phyloP scores from a whole-genome alignment of 2,888 invertebrate species.

The Willowsia nigromaculata region DNA sequence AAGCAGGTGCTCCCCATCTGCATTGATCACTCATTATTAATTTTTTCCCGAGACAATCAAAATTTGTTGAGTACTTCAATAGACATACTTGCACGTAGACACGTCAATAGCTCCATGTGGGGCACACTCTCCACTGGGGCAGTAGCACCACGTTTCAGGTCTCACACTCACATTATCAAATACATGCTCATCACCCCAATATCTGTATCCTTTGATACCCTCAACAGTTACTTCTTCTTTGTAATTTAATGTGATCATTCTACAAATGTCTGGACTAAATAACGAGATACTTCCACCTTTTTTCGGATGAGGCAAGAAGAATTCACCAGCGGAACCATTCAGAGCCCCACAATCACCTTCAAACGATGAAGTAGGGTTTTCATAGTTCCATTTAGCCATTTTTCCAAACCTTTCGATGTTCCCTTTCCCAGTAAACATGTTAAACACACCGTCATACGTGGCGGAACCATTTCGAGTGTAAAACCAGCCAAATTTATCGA shows the following conservation, averaged over 20 bases:
- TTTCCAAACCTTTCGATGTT: slow-evolving; percentile 86
- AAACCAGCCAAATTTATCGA: slow-evolving; percentile 93
- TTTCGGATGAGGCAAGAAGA: slow-evolving; percentile 86
- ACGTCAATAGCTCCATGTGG: slow-evolving; percentile 86
- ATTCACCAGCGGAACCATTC: slow-evolving; percentile 89
- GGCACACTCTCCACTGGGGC: slow-evolving; percentile 80
- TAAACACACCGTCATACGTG: slow-evolving; percentile 87
- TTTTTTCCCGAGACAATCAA: not conserved
- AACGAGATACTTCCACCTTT: slow-evolving; percentile 84
- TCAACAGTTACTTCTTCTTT: slow-evolving; percentile 83
- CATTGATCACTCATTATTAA: not conserved
- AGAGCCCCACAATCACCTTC: slow-evolving; percentile 85
- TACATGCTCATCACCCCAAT: slow-evolving; percentile 83
- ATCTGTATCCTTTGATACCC: slow-evolving; percentile 84
- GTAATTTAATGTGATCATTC: slow-evolving; percentile 84
- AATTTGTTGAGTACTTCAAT: not conserved
- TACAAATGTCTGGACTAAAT: slow-evolving; percentile 89
- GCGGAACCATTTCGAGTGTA: slow-evolving; percentile 88
- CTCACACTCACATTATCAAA: slow-evolving; percentile 87
- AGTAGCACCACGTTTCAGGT: slow-evolving; percentile 86
- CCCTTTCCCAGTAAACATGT: slow-evolving; percentile 87
- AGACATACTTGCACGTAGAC: slow-evolving; percentile 83
- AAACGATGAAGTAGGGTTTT: slow-evolving; percentile 83
- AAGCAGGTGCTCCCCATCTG: slow-evolving; percentile 88
- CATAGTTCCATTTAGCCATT: slow-evolving; percentile 87